Percentiles rank a stretch among this genome's conserved stretches.
phyloP scores from a whole-genome alignment of 2,888 invertebrate species.

The Pharmacophagus antenor region DNA sequence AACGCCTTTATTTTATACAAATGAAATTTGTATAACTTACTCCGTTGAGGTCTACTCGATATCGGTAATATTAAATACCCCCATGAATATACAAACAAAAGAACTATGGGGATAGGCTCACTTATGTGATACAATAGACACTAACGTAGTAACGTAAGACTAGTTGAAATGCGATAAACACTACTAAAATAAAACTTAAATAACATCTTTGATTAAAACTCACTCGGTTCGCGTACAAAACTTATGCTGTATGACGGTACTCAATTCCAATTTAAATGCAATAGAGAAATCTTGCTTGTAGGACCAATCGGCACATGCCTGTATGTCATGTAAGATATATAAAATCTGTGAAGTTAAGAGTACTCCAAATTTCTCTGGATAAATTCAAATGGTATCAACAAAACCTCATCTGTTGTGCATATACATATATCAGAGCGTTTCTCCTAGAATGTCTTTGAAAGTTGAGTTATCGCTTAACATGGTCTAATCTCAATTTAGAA shows the following conservation, averaged over 20 bases:
- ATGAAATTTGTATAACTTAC: constrained; percentile 59
- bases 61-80: constrained; percentile 59
- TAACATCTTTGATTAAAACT: constrained; percentile 80
- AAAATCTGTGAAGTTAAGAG: not conserved
- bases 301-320: constrained; percentile 44
- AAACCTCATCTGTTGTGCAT: not conserved
- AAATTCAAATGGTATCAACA: not conserved
- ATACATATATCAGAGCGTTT: not conserved
- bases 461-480: not conserved
- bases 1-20: constrained; percentile 66
- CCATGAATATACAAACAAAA: constrained; percentile 74
- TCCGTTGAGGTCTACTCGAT: constrained; percentile 51
- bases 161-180: constrained; percentile 80
- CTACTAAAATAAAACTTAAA: constrained; percentile 74
- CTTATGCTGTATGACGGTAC: constrained; percentile 63
- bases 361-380: not conserved
- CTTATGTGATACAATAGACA: constrained; percentile 66
- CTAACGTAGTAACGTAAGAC: constrained; percentile 77
- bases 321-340: not conserved
- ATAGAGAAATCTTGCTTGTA: constrained; percentile 55
- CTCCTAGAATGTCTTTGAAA: not conserved
- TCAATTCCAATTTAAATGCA: constrained; percentile 72
- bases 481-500: not conserved
- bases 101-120: constrained; percentile 60
- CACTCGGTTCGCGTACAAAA: constrained; percentile 71